Conservation (phyloP, 64 coral and sea anemone genomes). For the Anthopleura sola region DNA sequence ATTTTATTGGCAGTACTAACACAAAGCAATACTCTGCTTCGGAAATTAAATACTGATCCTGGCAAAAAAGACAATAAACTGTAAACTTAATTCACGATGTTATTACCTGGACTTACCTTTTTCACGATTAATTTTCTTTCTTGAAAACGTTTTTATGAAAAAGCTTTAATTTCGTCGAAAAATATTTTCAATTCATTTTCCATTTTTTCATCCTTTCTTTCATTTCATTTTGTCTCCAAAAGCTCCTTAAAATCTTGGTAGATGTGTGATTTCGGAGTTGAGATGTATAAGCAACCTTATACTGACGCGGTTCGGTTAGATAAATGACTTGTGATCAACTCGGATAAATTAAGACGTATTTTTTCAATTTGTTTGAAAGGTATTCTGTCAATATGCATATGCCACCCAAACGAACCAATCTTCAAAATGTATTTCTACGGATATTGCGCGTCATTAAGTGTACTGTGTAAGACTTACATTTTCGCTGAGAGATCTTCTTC, state of each 20-base stretch:
- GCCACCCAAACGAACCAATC: not conserved
- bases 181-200: too few relatives aligned
- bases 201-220: too few relatives aligned
- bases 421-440: not conserved
- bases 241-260: too few relatives aligned
- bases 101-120: too few relatives aligned
- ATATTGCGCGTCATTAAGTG: constrained; percentile 3
- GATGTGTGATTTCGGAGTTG: not conserved
- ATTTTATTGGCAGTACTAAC: not conserved
- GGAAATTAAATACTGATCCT: too few relatives aligned
- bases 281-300: not conserved
- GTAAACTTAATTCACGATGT: too few relatives aligned
- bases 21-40: too few relatives aligned
- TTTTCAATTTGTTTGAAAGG: constrained; percentile 2
- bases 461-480: not conserved
- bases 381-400: not conserved
- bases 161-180: too few relatives aligned
- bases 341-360: not conserved
- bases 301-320: not conserved
- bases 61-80: too few relatives aligned
- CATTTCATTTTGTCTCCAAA: too few relatives aligned
- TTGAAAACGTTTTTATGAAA: too few relatives aligned
- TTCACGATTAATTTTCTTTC: too few relatives aligned
- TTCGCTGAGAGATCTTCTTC: not conserved
- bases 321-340: not conserved